Evolutionary conservation across 2,888 invertebrate genomes (phyloP).

Genomic region (Oxycera nigricornis): DNA sequence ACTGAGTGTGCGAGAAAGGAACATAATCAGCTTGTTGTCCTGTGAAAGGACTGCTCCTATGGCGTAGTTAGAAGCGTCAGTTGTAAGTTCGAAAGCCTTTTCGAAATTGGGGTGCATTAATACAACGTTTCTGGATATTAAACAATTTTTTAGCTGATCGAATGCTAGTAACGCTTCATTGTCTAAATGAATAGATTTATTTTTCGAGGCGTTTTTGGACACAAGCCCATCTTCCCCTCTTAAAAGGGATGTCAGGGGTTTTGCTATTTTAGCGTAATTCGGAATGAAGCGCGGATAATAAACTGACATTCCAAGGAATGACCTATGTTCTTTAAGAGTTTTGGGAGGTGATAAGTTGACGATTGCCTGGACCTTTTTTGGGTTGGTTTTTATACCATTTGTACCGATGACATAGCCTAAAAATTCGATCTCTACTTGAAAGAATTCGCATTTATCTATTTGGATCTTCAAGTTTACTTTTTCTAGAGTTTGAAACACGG

Average conservation of each 20-base stretch:
- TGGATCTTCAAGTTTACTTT: constrained; percentile 2
- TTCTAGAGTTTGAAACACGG: not conserved
- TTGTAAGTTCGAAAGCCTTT: not conserved
- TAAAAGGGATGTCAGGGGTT: not conserved
- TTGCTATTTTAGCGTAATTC: no score
- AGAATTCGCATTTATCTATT: no score
- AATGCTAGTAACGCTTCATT: not conserved
- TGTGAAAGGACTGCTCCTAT: not conserved
- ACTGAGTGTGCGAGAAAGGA: not conserved
- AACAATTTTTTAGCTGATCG: not conserved
- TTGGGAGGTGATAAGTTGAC: not conserved
- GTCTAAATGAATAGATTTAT: not conserved
- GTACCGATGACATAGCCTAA: no score
- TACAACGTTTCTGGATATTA: not conserved
- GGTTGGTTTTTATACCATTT: no score
- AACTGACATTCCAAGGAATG: no score
- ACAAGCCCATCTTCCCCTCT: constrained; percentile 11
- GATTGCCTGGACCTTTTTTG: no score
- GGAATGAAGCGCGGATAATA: no score
- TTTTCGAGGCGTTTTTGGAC: constrained; percentile 1
- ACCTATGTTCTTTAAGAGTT: not conserved
- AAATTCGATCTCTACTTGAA: not conserved
- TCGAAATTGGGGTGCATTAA: not conserved
- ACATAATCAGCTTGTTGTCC: not conserved
- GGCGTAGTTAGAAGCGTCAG: constrained; percentile 14